These are phyloP conservation scores for Hybognathus amarus DNA, from an alignment of 2,797 vertebrate genomes.

Conservation along the genomic window DNA sequence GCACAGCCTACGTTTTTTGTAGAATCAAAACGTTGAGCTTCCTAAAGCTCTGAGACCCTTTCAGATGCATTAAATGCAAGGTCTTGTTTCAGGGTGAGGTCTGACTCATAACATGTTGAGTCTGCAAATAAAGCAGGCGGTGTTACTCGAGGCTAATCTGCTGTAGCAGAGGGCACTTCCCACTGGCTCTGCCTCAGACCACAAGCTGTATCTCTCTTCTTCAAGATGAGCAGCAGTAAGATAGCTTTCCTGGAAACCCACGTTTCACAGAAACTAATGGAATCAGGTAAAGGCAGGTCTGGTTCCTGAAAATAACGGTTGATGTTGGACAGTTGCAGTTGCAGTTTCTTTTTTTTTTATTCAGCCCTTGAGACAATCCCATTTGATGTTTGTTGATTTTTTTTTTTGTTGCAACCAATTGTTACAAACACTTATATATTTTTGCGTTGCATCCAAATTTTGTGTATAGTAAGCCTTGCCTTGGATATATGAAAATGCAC, in stretches of 20 bases:
- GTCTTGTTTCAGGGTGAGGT: slow-evolving; percentile 7
- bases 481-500: background rate
- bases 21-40: slow-evolving; percentile 9
- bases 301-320: slow-evolving; percentile 8
- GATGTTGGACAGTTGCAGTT: background rate
- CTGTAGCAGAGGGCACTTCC: background rate
- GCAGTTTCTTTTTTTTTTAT: background rate
- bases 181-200: slow-evolving; percentile 3
- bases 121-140: slow-evolving; percentile 29
- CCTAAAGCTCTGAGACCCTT: background rate
- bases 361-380: background rate
- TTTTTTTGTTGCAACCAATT: background rate
- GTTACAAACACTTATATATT: background rate
- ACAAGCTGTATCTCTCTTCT: background rate
- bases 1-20: background rate
- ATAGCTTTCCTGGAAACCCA: slow-evolving; percentile 9
- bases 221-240: background rate
- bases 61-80: background rate
- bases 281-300: slow-evolving; percentile 1
- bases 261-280: background rate
- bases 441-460: background rate
- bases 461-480: background rate
- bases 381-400: background rate
- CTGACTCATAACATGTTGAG: slow-evolving; percentile 6
- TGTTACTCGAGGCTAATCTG: slow-evolving; percentile 2